Base-by-base conservation (phyloP, 1,140 invertebrate genomes). In the Drosophila setifemur region DNA sequence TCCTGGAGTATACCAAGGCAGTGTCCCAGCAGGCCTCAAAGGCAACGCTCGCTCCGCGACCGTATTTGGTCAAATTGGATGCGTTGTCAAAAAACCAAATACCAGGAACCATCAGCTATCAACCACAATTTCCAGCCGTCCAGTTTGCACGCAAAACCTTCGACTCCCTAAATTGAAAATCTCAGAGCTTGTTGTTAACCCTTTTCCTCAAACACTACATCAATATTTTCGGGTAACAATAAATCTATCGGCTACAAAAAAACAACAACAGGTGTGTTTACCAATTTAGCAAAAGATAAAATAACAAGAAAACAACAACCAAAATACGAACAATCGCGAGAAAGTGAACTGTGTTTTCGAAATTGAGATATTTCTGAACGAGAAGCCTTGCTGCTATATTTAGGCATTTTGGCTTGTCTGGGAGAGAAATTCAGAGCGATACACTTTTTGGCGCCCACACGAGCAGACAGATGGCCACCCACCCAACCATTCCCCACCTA, bases 401-500 rank as follows among this genome's bases (percentile, higher is more conserved):
- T 78, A 37, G 72, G 50, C 45, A 35, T 61, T 49, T 57, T 64
- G 12, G 37, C 69, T 64, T 39, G 42, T 31, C 42, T n/a, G 25
- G 31, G 61, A 48, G 21, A 58, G 31, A 54, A 37, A 18, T 37
- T 18, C 14, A 2, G 31, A 52, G 39, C 29, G 35, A 39, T 40
- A 44, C 21, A 53, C 39, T 57, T 85, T 78, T 83, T 83, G 78
- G 78, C 78, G 78, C 78, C 79, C 79, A 78, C 70, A 44, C 73
- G 37, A 53, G 40, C 58, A 54, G 54, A 49, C 31, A 35, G 40
- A 40, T 64, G 31, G 31, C 54, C n/a, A n/a, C n/a, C n/a, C n/a
- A n/a, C n/a, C n/a, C n/a, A n/a, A n/a, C n/a, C n/a, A n/a, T n/a
- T n/a, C n/a, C n/a, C 29, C 19, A 18, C 50, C 50, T n/a, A 39